Conservation (phyloP, 2,113 vertebrate genomes). For the Callaeas wilsoni region DNA sequence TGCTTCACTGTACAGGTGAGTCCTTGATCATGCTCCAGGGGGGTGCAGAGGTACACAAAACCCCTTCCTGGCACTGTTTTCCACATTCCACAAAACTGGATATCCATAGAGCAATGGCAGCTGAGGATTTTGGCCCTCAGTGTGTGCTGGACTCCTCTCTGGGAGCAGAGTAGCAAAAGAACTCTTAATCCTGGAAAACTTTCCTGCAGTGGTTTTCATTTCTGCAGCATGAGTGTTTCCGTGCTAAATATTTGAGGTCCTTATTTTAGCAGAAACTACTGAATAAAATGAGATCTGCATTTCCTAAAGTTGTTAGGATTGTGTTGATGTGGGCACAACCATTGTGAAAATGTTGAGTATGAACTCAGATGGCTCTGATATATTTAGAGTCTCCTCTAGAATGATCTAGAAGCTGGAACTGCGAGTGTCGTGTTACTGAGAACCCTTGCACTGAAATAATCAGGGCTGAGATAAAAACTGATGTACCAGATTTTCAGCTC, state of each 20-base stretch:
- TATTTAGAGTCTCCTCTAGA: not conserved
- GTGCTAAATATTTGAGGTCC: not conserved
- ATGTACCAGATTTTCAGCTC: not conserved
- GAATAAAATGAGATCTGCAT: not conserved
- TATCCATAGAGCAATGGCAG: fast-evolving
- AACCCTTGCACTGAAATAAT: not conserved
- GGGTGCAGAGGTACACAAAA: not conserved
- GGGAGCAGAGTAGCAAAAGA: not conserved
- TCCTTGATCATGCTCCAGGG: not conserved
- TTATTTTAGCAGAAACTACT: not conserved
- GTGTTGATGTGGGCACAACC: not conserved
- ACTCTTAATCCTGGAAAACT: not conserved
- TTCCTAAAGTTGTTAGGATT: not conserved
- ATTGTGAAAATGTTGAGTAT: not conserved
- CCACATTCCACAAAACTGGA: not conserved
- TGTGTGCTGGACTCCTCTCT: not conserved
- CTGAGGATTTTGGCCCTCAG: not conserved
- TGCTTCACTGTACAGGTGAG: not conserved
- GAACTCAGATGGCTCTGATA: not conserved
- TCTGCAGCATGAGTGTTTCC: not conserved
- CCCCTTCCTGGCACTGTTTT: not conserved
- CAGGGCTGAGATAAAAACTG: not conserved
- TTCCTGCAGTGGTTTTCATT: not conserved
- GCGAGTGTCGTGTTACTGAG: not conserved
- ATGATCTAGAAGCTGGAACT: not conserved